A percentile compares a stretch with the other conserved stretches of the same genome.
Conservation (phyloP, 1,140 invertebrate species). For the Spodoptera frugiperda region DNA sequence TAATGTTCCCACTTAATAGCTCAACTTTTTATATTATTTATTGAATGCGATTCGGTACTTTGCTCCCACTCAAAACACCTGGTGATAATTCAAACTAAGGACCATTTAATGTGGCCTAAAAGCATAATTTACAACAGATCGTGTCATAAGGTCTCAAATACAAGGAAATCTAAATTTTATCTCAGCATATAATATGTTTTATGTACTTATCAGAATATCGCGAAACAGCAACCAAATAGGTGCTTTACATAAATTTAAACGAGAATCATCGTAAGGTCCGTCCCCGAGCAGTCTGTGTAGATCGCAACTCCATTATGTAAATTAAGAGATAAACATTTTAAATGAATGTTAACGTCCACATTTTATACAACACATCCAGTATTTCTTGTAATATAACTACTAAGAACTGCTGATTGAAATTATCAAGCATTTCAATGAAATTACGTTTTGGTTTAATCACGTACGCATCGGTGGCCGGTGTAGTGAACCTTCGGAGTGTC, state of each 20-base stretch:
- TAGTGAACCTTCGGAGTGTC: background rate
- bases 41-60: constrained; percentile 2
- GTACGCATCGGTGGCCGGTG: constrained; percentile 17
- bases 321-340: constrained; percentile 64
- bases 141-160: background rate
- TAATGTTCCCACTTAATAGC: constrained; percentile 10
- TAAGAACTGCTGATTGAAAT: constrained; percentile 48
- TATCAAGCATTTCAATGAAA: constrained; percentile 42
- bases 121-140: background rate
- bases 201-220: constrained; percentile 31
- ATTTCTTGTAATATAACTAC: constrained; percentile 47
- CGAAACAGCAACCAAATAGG: constrained; percentile 44
- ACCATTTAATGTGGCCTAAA: background rate
- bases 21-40: constrained; percentile 22
- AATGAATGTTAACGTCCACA: constrained; percentile 55
- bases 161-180: constrained; percentile 20
- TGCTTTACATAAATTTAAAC: constrained; percentile 50
- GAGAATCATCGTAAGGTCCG: constrained; percentile 41
- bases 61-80: background rate
- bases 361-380: constrained; percentile 48
- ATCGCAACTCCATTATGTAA: constrained; percentile 59
- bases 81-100: background rate
- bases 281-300: constrained; percentile 60
- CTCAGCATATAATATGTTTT: constrained; percentile 18
- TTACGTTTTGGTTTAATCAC: constrained; percentile 41